phyloP scores from a whole-genome alignment of 2,113 vertebrate genomes.

The Tachuris rubrigastra region DNA sequence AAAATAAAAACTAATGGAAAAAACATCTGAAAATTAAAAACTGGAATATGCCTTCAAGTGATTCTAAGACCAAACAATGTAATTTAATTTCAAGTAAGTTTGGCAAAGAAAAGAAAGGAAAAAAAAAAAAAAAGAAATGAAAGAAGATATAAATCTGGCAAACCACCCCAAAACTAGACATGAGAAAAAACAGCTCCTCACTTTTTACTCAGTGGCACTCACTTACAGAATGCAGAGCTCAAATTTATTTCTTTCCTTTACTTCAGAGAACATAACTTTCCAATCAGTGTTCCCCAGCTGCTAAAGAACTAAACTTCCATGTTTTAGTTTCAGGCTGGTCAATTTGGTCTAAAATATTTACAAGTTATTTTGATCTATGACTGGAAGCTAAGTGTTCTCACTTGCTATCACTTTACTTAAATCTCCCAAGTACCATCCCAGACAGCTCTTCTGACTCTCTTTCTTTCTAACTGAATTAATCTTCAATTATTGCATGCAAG shows the following conservation, averaged over 20 bases:
- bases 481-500: neutral
- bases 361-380: slow-evolving; percentile 11
- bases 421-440: neutral
- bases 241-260: neutral
- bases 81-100: neutral
- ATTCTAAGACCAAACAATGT: neutral
- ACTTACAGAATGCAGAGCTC: neutral
- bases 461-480: neutral
- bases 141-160: neutral
- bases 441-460: neutral
- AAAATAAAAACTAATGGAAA: neutral
- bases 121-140: too few relatives aligned
- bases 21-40: neutral
- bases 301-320: neutral
- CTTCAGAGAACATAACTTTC: neutral
- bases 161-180: neutral
- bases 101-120: neutral
- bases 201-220: neutral
- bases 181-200: neutral
- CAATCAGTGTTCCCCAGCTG: neutral
- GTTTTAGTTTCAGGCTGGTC: neutral
- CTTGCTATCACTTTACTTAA: neutral
- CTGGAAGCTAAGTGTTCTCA: slow-evolving; percentile 4
- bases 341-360: slow-evolving; percentile 38
- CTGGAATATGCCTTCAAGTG: neutral